These are phyloP conservation scores for Theropithecus gelada DNA, from an alignment of 2,113 vertebrate genomes.

Conservation along the genomic window DNA sequence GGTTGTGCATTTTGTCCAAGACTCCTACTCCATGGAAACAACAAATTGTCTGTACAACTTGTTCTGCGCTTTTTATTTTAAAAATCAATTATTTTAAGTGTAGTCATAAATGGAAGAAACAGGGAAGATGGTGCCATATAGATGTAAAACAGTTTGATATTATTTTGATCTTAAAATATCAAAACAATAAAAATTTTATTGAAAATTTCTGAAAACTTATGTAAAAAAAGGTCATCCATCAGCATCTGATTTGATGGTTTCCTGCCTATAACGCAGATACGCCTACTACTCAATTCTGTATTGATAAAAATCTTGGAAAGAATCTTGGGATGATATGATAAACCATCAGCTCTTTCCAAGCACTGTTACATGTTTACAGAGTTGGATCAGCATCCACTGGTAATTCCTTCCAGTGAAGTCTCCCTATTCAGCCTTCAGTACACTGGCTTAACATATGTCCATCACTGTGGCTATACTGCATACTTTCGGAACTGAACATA, in stretches of 20 bases:
- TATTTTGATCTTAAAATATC: constrained; percentile 5
- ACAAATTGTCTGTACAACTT: constrained; percentile 43
- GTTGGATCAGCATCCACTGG: not conserved
- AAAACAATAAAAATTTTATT: not conserved
- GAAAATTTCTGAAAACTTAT: not conserved
- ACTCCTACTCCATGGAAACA: constrained; percentile 54
- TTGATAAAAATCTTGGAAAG: not conserved
- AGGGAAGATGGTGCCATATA: not conserved
- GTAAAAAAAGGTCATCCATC: not conserved
- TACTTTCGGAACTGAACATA: not conserved
- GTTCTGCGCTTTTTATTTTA: constrained; percentile 56
- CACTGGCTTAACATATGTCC: not conserved
- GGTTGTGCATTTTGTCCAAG: constrained; percentile 54
- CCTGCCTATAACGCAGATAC: not conserved
- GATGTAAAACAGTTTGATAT: not conserved
- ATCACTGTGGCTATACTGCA: too few species aligned
- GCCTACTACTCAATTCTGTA: not conserved
- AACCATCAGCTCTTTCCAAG: not conserved
- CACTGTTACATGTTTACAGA: not conserved
- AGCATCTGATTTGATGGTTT: not conserved
- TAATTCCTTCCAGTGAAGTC: not conserved
- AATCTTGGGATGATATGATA: not conserved
- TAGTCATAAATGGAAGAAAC: not conserved
- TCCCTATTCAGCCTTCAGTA: not conserved
- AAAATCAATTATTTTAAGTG: constrained; percentile 50